Evolutionary conservation across 2,113 vertebrate genomes (phyloP).

Genomic region (Colistium nudipinnis): DNA sequence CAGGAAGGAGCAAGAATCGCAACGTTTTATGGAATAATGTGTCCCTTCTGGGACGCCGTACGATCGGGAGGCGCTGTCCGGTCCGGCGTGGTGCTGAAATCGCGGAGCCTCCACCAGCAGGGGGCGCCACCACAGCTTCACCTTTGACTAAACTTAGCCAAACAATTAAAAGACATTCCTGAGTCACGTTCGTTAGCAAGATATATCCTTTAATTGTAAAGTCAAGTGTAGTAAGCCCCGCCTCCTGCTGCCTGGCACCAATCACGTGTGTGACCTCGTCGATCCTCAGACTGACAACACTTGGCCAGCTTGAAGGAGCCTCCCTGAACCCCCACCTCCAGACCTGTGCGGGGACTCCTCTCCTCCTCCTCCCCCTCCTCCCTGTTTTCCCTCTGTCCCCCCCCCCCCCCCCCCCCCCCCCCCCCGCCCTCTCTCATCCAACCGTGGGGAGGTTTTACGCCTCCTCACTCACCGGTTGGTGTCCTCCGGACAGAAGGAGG

Average conservation of each 20-base stretch:
- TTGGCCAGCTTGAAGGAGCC: no score
- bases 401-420: not conserved
- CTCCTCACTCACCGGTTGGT: no score
- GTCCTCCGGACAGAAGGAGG: not conserved
- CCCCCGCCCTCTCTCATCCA: not conserved
- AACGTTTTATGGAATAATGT: no score
- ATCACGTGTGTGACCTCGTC: no score
- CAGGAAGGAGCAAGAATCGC: no score
- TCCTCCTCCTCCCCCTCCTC: no score
- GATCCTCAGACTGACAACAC: no score
- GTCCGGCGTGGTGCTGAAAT: constrained; percentile 59
- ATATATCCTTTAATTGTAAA: constrained; percentile 89
- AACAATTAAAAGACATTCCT: constrained; percentile 86
- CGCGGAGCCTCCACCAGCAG: not conserved
- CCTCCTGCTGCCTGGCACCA: not conserved
- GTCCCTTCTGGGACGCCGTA: not conserved
- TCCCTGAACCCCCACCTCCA: no score
- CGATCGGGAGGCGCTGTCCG: constrained; percentile 64
- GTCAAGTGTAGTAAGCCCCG: constrained; percentile 69
- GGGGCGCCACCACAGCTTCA: constrained; percentile 10
- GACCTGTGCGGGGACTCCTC: no score
- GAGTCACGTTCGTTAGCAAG: constrained; percentile 72
- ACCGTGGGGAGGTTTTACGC: constrained; percentile 41
- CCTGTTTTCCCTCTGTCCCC: not conserved
- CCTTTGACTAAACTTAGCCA: constrained; percentile 72